These are phyloP conservation scores for Palythoa grandiflora DNA, from an alignment of 92 coral and sea anemone species.

Conservation along the genomic window DNA sequence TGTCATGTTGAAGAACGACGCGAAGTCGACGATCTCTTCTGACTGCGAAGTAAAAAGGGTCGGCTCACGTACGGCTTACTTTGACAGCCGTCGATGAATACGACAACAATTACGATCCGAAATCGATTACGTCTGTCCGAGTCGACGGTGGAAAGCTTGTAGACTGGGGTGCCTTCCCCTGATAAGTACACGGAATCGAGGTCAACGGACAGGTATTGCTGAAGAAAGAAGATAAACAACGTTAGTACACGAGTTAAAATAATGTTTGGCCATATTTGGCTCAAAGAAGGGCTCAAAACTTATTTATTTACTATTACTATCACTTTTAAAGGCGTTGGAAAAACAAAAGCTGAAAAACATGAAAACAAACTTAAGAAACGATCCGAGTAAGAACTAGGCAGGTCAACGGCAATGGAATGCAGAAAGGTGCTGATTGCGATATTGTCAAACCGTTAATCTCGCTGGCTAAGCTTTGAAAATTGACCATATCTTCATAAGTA, in stretches of 20 bases:
- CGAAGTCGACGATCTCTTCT: slow-evolving; percentile 42
- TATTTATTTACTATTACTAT: too few relatives aligned
- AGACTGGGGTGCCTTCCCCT: slow-evolving; percentile 81
- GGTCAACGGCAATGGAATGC: too few relatives aligned
- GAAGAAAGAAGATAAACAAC: not conserved
- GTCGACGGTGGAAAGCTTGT: slow-evolving; percentile 97
- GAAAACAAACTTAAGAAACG: too few relatives aligned
- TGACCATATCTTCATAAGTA: too few relatives aligned
- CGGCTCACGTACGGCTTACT: slow-evolving; percentile 85
- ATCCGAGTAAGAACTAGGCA: too few relatives aligned
- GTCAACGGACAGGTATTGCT: slow-evolving; percentile 90
- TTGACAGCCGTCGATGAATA: slow-evolving; percentile 78
- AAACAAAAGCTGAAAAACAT: too few relatives aligned
- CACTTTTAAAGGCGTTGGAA: too few relatives aligned
- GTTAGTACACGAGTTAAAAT: not conserved
- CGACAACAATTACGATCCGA: slow-evolving; percentile 81
- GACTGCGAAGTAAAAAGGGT: slow-evolving; percentile 85
- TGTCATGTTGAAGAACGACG: slow-evolving; percentile 33
- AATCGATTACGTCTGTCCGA: slow-evolving; percentile 87
- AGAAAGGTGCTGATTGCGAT: too few relatives aligned
- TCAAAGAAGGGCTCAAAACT: too few relatives aligned
- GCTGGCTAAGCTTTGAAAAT: too few relatives aligned
- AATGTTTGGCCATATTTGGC: too few relatives aligned
- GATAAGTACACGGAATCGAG: slow-evolving; percentile 91
- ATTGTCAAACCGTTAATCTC: too few relatives aligned